Conservation (phyloP, 2,888 invertebrate species). For the Prosopocoilus inquinatus region DNA sequence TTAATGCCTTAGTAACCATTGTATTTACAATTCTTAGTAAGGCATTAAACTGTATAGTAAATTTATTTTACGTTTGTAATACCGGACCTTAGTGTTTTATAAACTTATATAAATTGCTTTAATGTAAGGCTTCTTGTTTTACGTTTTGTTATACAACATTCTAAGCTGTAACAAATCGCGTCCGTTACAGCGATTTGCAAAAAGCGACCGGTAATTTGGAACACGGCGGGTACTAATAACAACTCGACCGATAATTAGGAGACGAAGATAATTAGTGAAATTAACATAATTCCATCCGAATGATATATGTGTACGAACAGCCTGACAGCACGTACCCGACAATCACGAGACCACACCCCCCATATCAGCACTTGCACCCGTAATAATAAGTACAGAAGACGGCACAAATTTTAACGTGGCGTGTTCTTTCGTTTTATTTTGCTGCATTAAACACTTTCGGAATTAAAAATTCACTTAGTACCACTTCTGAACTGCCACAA, state of each 20-base stretch:
- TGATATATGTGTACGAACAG: slow-evolving; percentile 7
- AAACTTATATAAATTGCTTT: too few species aligned
- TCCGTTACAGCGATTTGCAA: slow-evolving; percentile 13
- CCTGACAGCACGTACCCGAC: slow-evolving; percentile 3
- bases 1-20: too few species aligned
- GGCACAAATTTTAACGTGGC: too few species aligned
- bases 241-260: slow-evolving; percentile 13
- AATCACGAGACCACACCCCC: slow-evolving; percentile 5
- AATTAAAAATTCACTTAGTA: slow-evolving; percentile 8
- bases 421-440: too few species aligned
- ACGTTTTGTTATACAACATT: too few species aligned
- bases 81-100: too few species aligned
- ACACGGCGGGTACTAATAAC: slow-evolving; percentile 17
- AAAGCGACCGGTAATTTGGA: slow-evolving; percentile 9
- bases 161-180: background rate
- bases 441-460: background rate
- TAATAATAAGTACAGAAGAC: slow-evolving; percentile 2
- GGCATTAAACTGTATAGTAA: too few species aligned
- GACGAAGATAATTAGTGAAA: slow-evolving; percentile 12
- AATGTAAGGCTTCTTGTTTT: too few species aligned
- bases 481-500: background rate
- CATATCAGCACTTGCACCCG: slow-evolving; percentile 5
- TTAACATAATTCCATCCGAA: slow-evolving; percentile 14
- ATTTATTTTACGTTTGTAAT: too few species aligned
- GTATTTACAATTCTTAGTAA: too few species aligned